Evolutionary conservation across 2,888 invertebrate genomes (phyloP).

Genomic region (Diplazon laetatorius): DNA sequence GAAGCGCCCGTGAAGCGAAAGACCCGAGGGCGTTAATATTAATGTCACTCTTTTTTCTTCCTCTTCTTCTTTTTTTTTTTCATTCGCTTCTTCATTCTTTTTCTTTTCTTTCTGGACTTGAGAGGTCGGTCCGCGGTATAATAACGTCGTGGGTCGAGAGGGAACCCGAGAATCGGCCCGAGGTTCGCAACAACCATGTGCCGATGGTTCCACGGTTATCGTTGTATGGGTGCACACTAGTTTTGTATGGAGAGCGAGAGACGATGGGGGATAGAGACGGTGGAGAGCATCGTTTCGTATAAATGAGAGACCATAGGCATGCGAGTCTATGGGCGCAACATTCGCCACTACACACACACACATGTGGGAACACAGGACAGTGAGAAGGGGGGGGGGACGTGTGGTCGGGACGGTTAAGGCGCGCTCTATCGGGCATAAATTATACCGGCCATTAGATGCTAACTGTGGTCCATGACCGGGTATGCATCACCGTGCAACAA

Average conservation of each 20-base stretch:
- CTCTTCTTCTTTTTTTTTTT: constrained; percentile 24
- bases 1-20: constrained; percentile 28
- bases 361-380: no score
- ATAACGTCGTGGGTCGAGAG: constrained; percentile 75
- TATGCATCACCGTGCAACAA: constrained; percentile 73
- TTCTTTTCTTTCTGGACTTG: no score
- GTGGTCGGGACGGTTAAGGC: constrained; percentile 67
- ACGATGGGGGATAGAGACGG: constrained; percentile 14
- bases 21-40: constrained; percentile 75
- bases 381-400: constrained; percentile 24
- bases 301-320: constrained; percentile 39
- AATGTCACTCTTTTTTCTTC: constrained; percentile 73
- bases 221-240: constrained; percentile 34
- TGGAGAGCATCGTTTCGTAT: constrained; percentile 23
- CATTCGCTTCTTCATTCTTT: constrained; percentile 17
- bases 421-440: constrained; percentile 76
- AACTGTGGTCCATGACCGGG: constrained; percentile 72
- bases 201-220: no score
- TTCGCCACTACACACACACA: constrained; percentile 34
- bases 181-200: constrained; percentile 55
- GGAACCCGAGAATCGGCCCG: constrained; percentile 61
- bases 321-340: constrained; percentile 21
- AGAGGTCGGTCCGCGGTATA: constrained; percentile 70
- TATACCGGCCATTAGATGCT: constrained; percentile 78
- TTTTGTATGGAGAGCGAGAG: constrained; percentile 35